Conservation (phyloP, 2,888 invertebrate species). For the Agriotes lineatus region DNA sequence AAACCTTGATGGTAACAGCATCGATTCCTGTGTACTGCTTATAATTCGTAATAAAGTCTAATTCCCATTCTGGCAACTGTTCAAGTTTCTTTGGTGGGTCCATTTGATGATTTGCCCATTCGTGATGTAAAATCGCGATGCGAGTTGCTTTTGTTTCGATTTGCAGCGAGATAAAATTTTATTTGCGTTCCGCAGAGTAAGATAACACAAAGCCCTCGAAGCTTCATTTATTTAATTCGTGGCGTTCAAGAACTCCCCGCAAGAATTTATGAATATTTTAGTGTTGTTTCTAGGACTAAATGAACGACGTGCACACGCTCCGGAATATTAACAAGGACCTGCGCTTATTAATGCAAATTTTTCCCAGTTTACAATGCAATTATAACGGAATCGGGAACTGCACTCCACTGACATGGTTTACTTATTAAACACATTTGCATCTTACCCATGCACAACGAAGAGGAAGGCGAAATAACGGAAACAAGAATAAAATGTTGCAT, state of each 20-base stretch:
- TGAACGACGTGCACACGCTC: not conserved
- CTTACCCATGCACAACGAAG: not conserved
- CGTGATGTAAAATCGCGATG: not conserved
- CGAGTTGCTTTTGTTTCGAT: conserved; percentile 1
- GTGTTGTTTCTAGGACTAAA: not conserved
- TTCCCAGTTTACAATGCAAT: not conserved
- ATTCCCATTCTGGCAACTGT: too few species aligned
- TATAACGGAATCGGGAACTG: conserved; percentile 3
- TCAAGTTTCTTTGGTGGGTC: too few species aligned
- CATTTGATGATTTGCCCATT: not conserved
- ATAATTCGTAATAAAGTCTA: too few species aligned
- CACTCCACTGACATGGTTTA: conserved; percentile 14
- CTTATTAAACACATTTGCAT: conserved; percentile 18
- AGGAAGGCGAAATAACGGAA: too few species aligned
- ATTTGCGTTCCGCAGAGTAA: not conserved
- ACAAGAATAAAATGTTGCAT: too few species aligned
- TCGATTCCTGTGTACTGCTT: too few species aligned
- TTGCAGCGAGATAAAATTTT: conserved; percentile 4
- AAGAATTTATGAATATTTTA: conserved; percentile 19
- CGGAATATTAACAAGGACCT: conserved; percentile 3
- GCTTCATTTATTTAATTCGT: conserved; percentile 10
- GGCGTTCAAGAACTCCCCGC: not conserved
- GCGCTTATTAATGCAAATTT: conserved; percentile 10
- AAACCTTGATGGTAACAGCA: too few species aligned
- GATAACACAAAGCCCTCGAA: conserved; percentile 2